A percentile compares a stretch with the other conserved stretches of the same genome.
Evolutionary conservation across 1,140 invertebrate genomes (phyloP).

Genomic region (Hylyphantes graminicola): DNA sequence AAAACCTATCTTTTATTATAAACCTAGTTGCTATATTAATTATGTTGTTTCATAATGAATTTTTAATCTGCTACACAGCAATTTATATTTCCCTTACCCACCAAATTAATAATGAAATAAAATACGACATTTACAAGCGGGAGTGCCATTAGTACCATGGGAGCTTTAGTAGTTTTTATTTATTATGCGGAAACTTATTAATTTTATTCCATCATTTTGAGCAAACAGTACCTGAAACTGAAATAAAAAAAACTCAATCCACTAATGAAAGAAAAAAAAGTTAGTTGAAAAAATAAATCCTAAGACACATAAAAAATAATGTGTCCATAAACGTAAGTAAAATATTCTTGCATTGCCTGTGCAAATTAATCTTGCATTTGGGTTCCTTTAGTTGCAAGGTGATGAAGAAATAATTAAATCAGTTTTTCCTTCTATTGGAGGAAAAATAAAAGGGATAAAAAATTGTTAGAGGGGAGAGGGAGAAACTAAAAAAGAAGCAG

Average conservation of each 20-base stretch:
- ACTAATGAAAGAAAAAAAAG: constrained; percentile 49
- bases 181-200: background rate
- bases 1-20: constrained; percentile 18
- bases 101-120: constrained; percentile 38
- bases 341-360: constrained; percentile 48
- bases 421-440: constrained; percentile 45
- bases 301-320: constrained; percentile 5
- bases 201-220: constrained; percentile 13
- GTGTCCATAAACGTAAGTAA: constrained; percentile 37
- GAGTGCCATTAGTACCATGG: constrained; percentile 6
- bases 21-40: constrained; percentile 34
- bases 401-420: constrained; percentile 61
- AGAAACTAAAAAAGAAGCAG: constrained; percentile 10
- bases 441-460: constrained; percentile 17
- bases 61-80: constrained; percentile 31
- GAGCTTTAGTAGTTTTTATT: constrained; percentile 41
- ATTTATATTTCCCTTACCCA: constrained; percentile 12
- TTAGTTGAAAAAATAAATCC: constrained; percentile 32
- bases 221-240: constrained; percentile 16
- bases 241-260: constrained; percentile 45
- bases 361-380: constrained; percentile 54
- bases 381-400: constrained; percentile 21
- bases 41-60: constrained; percentile 42
- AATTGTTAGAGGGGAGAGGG: constrained; percentile 1
- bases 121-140: constrained; percentile 10